These are phyloP conservation scores for Apus apus DNA, from an alignment of 2,113 vertebrate genomes.

Conservation along the genomic window DNA sequence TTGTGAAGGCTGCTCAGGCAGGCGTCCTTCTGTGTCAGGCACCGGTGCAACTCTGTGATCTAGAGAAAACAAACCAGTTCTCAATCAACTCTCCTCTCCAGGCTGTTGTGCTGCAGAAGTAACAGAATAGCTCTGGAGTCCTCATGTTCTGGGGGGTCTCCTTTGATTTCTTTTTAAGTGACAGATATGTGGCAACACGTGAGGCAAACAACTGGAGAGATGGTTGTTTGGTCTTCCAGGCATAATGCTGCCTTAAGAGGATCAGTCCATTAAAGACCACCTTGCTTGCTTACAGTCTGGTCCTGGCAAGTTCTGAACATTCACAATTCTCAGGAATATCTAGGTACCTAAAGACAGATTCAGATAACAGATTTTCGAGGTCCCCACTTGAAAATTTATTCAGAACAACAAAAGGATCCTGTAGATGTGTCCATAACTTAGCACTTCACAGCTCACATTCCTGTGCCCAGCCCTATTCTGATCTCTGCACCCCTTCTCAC, in stretches of 20 bases:
- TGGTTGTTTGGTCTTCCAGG: background rate
- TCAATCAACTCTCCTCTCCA: background rate
- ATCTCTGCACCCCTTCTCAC: background rate
- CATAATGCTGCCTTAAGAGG: background rate
- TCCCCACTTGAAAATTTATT: background rate
- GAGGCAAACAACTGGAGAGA: background rate
- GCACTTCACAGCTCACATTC: background rate
- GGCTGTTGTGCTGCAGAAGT: background rate
- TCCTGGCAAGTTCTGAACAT: background rate
- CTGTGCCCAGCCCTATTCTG: background rate
- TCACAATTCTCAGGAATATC: background rate
- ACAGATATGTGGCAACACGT: background rate
- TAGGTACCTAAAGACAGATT: background rate
- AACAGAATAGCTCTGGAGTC: background rate
- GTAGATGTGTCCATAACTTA: background rate
- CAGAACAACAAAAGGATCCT: background rate
- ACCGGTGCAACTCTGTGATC: conserved; percentile 80
- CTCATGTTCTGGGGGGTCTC: background rate
- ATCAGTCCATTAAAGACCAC: background rate
- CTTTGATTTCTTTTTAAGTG: background rate
- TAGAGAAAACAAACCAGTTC: background rate
- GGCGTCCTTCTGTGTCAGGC: conserved; percentile 80
- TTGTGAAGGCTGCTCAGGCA: conserved; percentile 77
- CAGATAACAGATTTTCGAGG: background rate
- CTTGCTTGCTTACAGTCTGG: background rate